phyloP scores from a whole-genome alignment of 2,888 invertebrate species.

The Drosophila anomalipes region DNA sequence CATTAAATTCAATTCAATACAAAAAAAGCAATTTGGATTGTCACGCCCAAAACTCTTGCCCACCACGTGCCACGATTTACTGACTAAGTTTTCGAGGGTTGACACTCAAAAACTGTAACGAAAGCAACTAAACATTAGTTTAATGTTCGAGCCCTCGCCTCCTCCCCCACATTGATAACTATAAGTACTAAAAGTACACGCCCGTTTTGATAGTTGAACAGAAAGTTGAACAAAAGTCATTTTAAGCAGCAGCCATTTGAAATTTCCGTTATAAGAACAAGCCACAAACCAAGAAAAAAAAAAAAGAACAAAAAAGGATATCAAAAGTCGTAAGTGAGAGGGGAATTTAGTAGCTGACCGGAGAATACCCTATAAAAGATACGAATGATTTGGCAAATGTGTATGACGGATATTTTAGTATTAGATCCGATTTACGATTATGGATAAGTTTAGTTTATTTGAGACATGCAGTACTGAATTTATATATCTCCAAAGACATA shows the following conservation, averaged over 20 bases:
- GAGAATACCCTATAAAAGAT: constrained; percentile 32
- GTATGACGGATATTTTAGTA: neutral
- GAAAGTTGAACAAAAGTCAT: constrained; percentile 79
- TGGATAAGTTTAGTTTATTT: too few species aligned
- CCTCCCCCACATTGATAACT: constrained; percentile 64
- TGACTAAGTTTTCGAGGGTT: constrained; percentile 73
- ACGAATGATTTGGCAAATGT: neutral
- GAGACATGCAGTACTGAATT: neutral
- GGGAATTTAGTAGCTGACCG: constrained; percentile 2
- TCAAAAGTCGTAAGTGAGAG: constrained; percentile 25
- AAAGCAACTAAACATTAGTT: constrained; percentile 78
- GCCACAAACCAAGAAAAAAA: constrained; percentile 32
- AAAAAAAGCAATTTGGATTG: constrained; percentile 61
- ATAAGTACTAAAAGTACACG: constrained; percentile 61
- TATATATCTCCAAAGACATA: neutral
- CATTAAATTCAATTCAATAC: constrained; percentile 74
- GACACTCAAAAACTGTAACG: constrained; percentile 73
- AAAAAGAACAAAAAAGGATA: constrained; percentile 30
- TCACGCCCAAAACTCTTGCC: constrained; percentile 66
- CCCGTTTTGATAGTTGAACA: constrained; percentile 66
- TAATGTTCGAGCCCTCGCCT: constrained; percentile 46
- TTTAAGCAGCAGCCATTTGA: constrained; percentile 75
- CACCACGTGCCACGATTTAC: constrained; percentile 79
- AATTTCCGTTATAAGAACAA: constrained; percentile 71
- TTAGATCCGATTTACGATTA: neutral